Conservation (phyloP, 1,140 invertebrate species). For the Coenobita brevimanus region DNA sequence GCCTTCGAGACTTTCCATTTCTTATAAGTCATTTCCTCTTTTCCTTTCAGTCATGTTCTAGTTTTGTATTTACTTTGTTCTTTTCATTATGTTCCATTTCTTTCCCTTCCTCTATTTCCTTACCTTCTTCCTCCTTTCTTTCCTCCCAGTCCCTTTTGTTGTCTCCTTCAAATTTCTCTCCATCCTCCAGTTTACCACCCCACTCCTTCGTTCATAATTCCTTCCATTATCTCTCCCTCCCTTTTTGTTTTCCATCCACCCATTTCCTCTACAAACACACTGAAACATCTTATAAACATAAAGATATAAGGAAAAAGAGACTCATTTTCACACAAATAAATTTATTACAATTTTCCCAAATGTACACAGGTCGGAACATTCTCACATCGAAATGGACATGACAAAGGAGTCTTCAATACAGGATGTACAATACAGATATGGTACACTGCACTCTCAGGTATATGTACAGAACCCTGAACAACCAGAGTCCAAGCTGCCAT, state of each 20-base stretch:
- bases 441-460: too few relatives aligned
- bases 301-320: too few relatives aligned
- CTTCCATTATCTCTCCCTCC: conserved; percentile 12
- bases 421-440: too few relatives aligned
- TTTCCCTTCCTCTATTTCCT: neutral
- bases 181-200: neutral
- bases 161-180: neutral
- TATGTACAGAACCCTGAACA: too few relatives aligned
- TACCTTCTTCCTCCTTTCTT: neutral
- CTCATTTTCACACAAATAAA: too few relatives aligned
- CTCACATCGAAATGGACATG: too few relatives aligned
- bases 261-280: neutral
- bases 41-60: neutral
- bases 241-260: neutral
- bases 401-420: too few relatives aligned
- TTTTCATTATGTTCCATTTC: neutral
- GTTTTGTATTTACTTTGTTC: neutral
- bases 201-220: neutral
- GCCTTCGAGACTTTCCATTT: too few relatives aligned
- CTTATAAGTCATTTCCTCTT: neutral
- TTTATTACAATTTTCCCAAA: too few relatives aligned
- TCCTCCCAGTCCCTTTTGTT: neutral
- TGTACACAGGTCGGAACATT: too few relatives aligned
- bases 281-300: too few relatives aligned
- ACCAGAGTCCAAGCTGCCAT: too few relatives aligned